Base-by-base conservation (phyloP, 2,888 invertebrate genomes). In the Lamellibrachia satsuma region DNA sequence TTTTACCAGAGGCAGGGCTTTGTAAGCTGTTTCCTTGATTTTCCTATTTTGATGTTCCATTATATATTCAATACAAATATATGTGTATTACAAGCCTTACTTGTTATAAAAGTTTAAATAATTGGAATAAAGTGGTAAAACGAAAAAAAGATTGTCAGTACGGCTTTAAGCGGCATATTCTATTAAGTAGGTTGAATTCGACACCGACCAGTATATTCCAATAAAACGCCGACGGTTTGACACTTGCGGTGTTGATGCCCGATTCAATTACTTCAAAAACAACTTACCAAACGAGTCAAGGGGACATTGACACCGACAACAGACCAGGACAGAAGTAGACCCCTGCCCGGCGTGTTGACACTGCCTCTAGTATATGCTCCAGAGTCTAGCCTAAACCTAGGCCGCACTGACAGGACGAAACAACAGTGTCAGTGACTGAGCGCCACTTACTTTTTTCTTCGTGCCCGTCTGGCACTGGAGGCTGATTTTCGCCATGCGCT, bases 381-480 rank as follows among this genome's bases (percentile, higher is more conserved):
- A 39, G 39, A 39, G 39, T 1, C 39, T 39, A 39, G 57, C 57
- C 57, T 11, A 22, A 75, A n/a, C n/a, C 15, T 75, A 75, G 0
- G 75, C 75, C 75, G 75, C 75, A 22, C 75, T 75, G 75, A 22
- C 75, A 75, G 75, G 15, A 4, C 75, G 75, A n/a, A 22, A 75
- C 75, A 75, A n/a, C 57, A 75, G 4, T 6, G 4, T n/a, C 15
- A 60, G 60, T 60, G 15, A 60, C 11, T 15, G 15, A 75, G n/a
- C 22, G 22, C 75, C 75, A 75, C 75, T 75, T 75, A 75, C 75
- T 75, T 75, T 75, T 75, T 75, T 75, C 75, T 75, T 75, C 75
- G n/a, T 22, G 22, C 75, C 75, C 75, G 75, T 75, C 75, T 15
- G 39, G 39, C 39, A 39, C 39, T 39, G 22, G 22, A 75, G 75